Base-by-base conservation (phyloP, 2,797 vertebrate genomes). In the Balearica regulorum region DNA sequence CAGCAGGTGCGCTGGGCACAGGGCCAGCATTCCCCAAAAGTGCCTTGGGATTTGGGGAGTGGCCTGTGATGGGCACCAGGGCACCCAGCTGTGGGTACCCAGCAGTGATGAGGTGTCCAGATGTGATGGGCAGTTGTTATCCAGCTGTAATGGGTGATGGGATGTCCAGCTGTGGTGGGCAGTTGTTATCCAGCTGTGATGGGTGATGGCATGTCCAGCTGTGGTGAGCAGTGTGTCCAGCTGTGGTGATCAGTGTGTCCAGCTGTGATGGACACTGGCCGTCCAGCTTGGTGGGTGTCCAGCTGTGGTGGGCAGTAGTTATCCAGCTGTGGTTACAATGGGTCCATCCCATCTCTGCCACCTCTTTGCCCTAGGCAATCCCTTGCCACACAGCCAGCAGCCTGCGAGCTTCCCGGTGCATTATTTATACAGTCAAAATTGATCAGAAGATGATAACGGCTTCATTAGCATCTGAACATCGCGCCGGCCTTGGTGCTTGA, bases 381-480 rank as follows among this genome's bases (percentile, higher is more conserved):
- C 93, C 78, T 92, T 87, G 78, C 70, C 54, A 39, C 14, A 35
- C 21, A 73, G 35, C 53, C 75, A 64, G 75, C 58, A 64, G 58
- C 79, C 72, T 5, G 5, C 4, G 21, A 81, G 89, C 78, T 54
- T 72, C 91, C 78, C 55, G 6, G 60, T 95, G 93, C 89, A 91
- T 96, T 96, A 96, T 96, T 96, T 91, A 96, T 94, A 55, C 95
- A 91, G 88, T 84, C 85, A 20, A 2, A 78, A 97, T 96, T 88
- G 96, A 96, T 97, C 61, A 33, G 54, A 71, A 82, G 96, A 93
- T 71, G 95, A 91, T 97, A 96, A 96, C 88, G 16, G 96, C 96
- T 96, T 96, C 95, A 94, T 95, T 96, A 96, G 93, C 96, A 96
- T 95, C 95, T 6, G 73, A 87, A 25, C 96, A 91, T 72, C 37